Evolutionary conservation across 35 echinoderm and acorn worm genomes (phyloP).

Genomic region (Apostichopus californicus): DNA sequence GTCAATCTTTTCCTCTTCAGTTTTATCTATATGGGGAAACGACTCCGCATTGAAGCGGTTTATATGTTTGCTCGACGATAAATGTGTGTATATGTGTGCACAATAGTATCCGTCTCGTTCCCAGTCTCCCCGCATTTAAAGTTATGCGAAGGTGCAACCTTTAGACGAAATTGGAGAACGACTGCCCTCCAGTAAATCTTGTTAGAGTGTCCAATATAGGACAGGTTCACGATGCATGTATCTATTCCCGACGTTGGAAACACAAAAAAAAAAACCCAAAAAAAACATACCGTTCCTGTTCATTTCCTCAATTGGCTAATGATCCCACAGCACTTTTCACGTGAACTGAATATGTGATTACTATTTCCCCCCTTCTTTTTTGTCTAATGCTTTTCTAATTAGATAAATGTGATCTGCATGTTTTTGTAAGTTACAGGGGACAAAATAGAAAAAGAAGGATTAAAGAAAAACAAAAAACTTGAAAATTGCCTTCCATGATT

Average conservation of each 20-base stretch:
- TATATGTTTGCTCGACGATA: neutral
- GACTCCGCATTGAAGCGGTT: neutral
- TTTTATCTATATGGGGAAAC: neutral
- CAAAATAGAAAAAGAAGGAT: neutral
- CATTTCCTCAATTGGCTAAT: neutral
- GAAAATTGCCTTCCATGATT: no score
- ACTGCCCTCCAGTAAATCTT: neutral
- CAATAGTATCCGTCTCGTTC: neutral
- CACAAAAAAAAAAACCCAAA: no score
- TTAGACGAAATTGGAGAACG: neutral
- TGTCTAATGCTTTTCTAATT: neutral
- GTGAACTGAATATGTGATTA: neutral
- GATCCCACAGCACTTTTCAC: neutral
- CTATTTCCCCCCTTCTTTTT: neutral
- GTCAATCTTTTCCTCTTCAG: neutral
- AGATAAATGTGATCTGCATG: neutral
- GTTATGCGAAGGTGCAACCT: neutral
- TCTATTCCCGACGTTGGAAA: neutral
- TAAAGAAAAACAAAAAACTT: no score
- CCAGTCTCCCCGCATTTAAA: neutral
- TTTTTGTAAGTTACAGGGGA: neutral
- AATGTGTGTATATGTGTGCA: neutral
- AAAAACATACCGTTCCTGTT: neutral
- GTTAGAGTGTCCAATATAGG: constrained; percentile 3
- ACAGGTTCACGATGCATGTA: neutral